Evolutionary conservation across 2,797 vertebrate species (phyloP), one percentile per base, ranked within the genome.

Genomic region (Apogon hyalosoma): DNA sequence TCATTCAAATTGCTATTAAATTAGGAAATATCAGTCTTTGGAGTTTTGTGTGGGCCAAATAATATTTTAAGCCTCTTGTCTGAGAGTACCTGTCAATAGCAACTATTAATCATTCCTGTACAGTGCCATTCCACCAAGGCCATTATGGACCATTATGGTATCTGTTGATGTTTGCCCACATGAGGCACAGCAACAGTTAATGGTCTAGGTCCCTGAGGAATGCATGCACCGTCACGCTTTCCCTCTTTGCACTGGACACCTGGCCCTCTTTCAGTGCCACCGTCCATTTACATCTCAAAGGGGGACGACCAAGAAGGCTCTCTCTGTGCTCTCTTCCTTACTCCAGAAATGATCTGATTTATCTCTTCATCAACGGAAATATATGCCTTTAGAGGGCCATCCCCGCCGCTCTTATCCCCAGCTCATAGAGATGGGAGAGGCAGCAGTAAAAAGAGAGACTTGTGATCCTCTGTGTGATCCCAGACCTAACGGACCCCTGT

Each of bases 281-380:
- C 88, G 79, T 89, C 52, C 86, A 94, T 94, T 94, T 93, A 90
- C 92, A 93, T 94, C 88, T 93, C 91, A 94, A 94, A 93, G 90
- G 84, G 38, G 63, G 76, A 45, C 24, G 50, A 72, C 75, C 89
- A 92, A 93, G 89, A 92, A 92, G 87, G 85, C 88, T 49, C 82
- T 48, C 90, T 92, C 90, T 93, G 90, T 92, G 86, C 90, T 88
- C 87, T 43, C 83, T 87, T 88, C 87, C 88, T 84, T 61, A 87
- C 89, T 83, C 83, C 73, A 92, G 89, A 90, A 89, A 92, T 92
- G 87, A 92, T 93, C 90, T 92, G 91, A 93, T 94, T 94, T 93
- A 94, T 92, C 91, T 92, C 89, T 87, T 77, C 91, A 82, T 91
- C 91, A 94, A 93, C 92, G 90, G 92, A 93, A 93, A 93, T 92